A percentile compares a stretch with the other conserved stretches of the same genome.
phyloP scores from a whole-genome alignment of 2,888 invertebrate genomes.

The Scaptomyza caliginosa region DNA sequence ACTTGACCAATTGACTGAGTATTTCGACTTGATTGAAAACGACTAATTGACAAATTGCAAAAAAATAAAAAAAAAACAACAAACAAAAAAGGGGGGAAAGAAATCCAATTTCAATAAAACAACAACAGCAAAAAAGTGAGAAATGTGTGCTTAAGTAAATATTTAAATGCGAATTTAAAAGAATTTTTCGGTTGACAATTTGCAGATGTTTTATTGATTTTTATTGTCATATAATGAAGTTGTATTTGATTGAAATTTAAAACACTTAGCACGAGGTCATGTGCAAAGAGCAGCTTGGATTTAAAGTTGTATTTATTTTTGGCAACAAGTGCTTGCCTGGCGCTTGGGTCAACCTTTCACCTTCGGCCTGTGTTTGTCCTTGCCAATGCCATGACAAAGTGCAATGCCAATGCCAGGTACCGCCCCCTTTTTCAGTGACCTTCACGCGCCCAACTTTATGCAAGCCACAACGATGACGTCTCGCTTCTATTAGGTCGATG shows the following conservation, averaged over 20 bases:
- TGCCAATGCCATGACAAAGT: conserved; percentile 54
- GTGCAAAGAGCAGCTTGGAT: not conserved
- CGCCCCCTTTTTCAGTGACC: conserved; percentile 63
- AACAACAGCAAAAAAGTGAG: conserved; percentile 24
- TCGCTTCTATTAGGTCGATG: conserved; percentile 73
- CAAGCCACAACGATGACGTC: conserved; percentile 56
- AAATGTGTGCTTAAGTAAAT: conserved; percentile 15
- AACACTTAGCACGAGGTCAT: not conserved
- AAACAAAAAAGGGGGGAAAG: conserved; percentile 11
- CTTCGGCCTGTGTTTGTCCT: conserved; percentile 55
- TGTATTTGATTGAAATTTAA: conserved; percentile 30
- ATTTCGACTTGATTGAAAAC: conserved; percentile 58
- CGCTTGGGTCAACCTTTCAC: conserved; percentile 48
- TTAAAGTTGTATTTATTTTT: conserved; percentile 1
- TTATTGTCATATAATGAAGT: conserved; percentile 65
- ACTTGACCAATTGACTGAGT: conserved; percentile 77
- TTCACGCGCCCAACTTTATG: conserved; percentile 65
- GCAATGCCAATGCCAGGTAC: conserved; percentile 57
- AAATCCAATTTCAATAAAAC: conserved; percentile 8
- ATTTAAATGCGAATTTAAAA: not conserved
- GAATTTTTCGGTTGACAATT: conserved; percentile 16
- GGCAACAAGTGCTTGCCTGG: conserved; percentile 53
- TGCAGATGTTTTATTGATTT: conserved; percentile 64
- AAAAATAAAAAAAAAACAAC: conserved; percentile 8
- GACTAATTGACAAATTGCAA: conserved; percentile 49